phyloP scores from a whole-genome alignment of 92 coral and sea anemone genomes.

The Zoanthus gigantus region DNA sequence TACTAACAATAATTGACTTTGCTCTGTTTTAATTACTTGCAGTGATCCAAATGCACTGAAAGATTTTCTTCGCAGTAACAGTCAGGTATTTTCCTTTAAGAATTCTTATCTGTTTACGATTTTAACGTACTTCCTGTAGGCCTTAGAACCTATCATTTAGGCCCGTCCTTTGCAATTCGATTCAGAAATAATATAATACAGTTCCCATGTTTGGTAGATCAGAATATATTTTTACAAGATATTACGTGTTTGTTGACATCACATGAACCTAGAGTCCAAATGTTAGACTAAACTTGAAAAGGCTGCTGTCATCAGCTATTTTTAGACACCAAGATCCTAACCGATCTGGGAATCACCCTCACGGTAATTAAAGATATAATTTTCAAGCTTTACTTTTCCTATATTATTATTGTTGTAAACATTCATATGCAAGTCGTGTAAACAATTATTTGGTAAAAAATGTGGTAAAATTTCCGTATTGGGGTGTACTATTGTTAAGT shows the following conservation, averaged over 20 bases:
- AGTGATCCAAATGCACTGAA: slow-evolving; percentile 97
- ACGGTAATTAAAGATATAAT: neutral
- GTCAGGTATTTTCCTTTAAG: slow-evolving; percentile 70
- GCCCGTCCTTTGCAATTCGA: neutral
- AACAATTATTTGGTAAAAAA: too few species aligned
- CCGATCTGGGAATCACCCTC: slow-evolving; percentile 22
- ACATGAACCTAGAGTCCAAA: too few species aligned
- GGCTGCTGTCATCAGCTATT: neutral
- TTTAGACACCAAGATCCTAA: neutral
- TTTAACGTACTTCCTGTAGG: neutral
- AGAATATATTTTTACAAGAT: neutral
- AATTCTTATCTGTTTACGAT: neutral
- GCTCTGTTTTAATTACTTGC: neutral
- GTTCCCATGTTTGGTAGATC: neutral
- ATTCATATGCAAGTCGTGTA: too few species aligned
- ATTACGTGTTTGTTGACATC: neutral
- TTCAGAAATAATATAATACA: neutral
- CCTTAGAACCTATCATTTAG: neutral
- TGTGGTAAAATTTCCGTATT: too few species aligned
- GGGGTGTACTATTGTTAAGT: too few species aligned
- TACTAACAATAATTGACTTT: neutral
- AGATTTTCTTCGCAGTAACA: slow-evolving; percentile 89
- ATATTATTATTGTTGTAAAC: too few species aligned
- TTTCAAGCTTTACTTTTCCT: neutral
- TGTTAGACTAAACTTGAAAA: too few species aligned